Evolutionary conservation across 2,888 invertebrate species (phyloP).

Genomic region (Drosophila cognata): DNA sequence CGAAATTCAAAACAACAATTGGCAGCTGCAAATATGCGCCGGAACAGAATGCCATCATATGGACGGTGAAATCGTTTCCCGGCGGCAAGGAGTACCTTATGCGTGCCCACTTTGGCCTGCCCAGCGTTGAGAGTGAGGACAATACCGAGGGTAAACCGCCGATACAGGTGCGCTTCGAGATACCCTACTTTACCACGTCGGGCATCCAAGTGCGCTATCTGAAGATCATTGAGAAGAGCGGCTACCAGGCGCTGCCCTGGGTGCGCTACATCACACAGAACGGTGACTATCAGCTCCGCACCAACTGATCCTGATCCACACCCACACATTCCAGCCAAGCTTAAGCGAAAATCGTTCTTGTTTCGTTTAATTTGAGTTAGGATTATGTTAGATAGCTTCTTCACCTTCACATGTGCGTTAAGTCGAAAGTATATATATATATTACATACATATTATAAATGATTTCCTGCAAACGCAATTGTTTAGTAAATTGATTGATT

Average conservation of each 20-base stretch:
- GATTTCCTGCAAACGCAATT: conserved; percentile 33
- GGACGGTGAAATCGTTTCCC: conserved; percentile 98
- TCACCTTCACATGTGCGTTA: conserved; percentile 63
- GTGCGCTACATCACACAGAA: conserved; percentile 99
- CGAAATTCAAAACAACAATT: conserved; percentile 98
- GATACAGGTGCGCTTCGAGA: conserved; percentile 99
- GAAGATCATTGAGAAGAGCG: conserved; percentile 98
- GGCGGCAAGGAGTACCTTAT: conserved; percentile 99
- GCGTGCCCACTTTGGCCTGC: conserved; percentile 98
- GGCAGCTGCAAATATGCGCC: conserved; percentile 99
- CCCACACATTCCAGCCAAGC: conserved; percentile 71
- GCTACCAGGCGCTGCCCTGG: conserved; percentile 99
- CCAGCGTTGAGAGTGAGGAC: conserved; percentile 97
- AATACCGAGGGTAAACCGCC: conserved; percentile 96
- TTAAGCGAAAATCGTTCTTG: conserved; percentile 46
- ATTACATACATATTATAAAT: conserved; percentile 1
- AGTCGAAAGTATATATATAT: conserved; percentile 60
- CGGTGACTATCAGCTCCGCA: conserved; percentile 98
- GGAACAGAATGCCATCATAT: conserved; percentile 97
- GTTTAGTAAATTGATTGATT: conserved; percentile 10
- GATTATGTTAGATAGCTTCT: conserved; percentile 55
- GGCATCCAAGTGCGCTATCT: conserved; percentile 93
- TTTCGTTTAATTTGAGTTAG: conserved; percentile 38
- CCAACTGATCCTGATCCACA: conserved; percentile 89
- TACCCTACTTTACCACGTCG: conserved; percentile 99